Evolutionary conservation across 23 tunicate genomes (phyloP).

Genomic region (Diplosoma virens): DNA sequence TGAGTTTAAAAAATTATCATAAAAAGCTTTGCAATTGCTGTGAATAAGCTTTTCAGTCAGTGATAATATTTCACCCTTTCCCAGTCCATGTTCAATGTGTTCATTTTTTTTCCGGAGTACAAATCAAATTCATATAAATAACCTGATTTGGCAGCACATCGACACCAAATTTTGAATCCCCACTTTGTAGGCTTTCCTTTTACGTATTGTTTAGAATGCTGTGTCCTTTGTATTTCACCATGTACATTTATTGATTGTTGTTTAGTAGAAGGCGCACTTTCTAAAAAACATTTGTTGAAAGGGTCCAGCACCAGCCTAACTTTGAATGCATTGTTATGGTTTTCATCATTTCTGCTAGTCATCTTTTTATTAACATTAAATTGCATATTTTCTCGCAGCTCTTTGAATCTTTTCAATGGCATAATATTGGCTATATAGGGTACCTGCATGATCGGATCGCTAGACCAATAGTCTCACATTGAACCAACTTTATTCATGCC

Average conservation of each 20-base stretch:
- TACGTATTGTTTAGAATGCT: constrained; percentile 3
- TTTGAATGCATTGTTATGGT: constrained; percentile 6
- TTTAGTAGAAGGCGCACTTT: not conserved
- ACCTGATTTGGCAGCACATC: not conserved
- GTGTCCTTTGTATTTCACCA: not conserved
- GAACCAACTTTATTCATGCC: too few relatives aligned
- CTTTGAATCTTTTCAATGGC: too few relatives aligned
- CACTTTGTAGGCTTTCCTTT: constrained; percentile 12
- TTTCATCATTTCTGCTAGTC: not conserved
- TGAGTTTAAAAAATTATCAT: too few relatives aligned
- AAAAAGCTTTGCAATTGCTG: too few relatives aligned
- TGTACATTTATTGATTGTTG: not conserved
- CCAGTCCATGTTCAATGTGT: too few relatives aligned
- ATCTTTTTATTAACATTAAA: not conserved
- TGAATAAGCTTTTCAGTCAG: too few relatives aligned
- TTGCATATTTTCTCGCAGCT: not conserved
- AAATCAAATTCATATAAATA: constrained; percentile 1
- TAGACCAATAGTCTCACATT: too few relatives aligned
- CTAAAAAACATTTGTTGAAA: not conserved
- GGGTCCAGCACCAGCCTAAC: not conserved
- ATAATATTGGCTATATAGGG: too few relatives aligned
- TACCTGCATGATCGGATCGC: too few relatives aligned
- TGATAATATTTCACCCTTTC: too few relatives aligned
- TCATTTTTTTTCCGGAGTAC: constrained; percentile 3
- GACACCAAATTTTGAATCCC: constrained; percentile 21